phyloP scores from a whole-genome alignment of 2,113 vertebrate species.

The Andinoacara biseriatus region DNA sequence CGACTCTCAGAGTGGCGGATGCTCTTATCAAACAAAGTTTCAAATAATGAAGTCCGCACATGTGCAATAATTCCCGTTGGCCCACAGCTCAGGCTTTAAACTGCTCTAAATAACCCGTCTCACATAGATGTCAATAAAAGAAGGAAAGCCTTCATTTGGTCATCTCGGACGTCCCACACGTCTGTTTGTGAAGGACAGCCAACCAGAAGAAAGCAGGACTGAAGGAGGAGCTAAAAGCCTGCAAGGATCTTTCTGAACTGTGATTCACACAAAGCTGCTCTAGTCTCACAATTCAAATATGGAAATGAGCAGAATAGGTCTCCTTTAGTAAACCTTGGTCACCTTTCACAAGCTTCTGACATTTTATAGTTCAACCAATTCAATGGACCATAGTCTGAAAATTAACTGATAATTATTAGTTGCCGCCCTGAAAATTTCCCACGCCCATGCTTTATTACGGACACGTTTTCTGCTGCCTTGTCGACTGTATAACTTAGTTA shows the following conservation, averaged over 20 bases:
- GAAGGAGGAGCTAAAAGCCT: neutral
- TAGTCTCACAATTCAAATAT: too few relatives aligned
- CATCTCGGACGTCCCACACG: neutral
- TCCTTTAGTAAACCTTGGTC: neutral
- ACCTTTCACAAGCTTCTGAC: neutral
- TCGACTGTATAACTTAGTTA: slow-evolving; percentile 15
- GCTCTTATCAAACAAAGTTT: too few relatives aligned
- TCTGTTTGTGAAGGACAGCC: neutral
- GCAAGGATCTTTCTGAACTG: neutral
- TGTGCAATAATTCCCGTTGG: neutral
- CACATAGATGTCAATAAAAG: neutral
- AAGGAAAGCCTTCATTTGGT: neutral
- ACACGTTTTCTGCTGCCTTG: slow-evolving; percentile 7
- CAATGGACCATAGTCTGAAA: neutral
- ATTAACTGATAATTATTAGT: neutral
- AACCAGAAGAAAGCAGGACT: neutral
- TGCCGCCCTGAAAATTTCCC: neutral
- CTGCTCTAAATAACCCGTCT: neutral
- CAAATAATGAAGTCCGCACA: neutral
- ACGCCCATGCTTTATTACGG: slow-evolving; percentile 41
- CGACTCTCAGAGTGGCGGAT: neutral
- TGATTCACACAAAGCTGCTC: neutral
- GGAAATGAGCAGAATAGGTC: neutral
- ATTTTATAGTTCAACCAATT: neutral
- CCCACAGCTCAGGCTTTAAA: too few relatives aligned